These are phyloP conservation scores for Hiodon tergisus DNA, from an alignment of 2,113 vertebrate genomes.

Conservation along the genomic window DNA sequence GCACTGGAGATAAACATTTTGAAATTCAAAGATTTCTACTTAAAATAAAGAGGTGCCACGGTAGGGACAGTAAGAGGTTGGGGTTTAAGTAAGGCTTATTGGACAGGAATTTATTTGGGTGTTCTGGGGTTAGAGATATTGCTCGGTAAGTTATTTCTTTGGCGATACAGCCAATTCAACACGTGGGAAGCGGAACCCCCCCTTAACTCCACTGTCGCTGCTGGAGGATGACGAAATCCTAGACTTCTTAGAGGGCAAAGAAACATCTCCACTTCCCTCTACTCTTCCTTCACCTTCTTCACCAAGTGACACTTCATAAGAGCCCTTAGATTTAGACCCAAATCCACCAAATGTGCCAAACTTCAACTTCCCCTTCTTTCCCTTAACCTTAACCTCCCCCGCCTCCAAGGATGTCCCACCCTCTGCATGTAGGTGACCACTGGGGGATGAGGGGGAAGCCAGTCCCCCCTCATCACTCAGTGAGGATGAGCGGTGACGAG, in stretches of 20 bases:
- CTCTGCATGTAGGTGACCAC: constrained; percentile 64
- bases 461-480: constrained; percentile 73
- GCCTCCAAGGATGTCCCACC: constrained; percentile 64
- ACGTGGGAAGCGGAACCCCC: constrained; percentile 64
- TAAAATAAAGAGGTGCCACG: not conserved
- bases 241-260: constrained; percentile 64
- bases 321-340: constrained; percentile 83
- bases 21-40: constrained; percentile 13
- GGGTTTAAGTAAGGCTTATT: constrained; percentile 10
- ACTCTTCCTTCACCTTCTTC: constrained; percentile 62
- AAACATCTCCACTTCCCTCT: constrained; percentile 55
- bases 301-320: constrained; percentile 82
- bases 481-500: constrained; percentile 75
- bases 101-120: constrained; percentile 23
- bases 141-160: constrained; percentile 65
- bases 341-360: constrained; percentile 93
- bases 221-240: constrained; percentile 81
- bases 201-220: constrained; percentile 74
- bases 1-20: constrained; percentile 17
- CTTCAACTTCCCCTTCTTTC: constrained; percentile 75
- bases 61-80: not conserved
- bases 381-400: constrained; percentile 58
- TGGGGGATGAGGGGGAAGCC: constrained; percentile 58
- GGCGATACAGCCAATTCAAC: constrained; percentile 72
- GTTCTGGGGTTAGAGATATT: constrained; percentile 30